Base-by-base conservation (phyloP, 2,113 vertebrate species). In the Anguilla japonica region DNA sequence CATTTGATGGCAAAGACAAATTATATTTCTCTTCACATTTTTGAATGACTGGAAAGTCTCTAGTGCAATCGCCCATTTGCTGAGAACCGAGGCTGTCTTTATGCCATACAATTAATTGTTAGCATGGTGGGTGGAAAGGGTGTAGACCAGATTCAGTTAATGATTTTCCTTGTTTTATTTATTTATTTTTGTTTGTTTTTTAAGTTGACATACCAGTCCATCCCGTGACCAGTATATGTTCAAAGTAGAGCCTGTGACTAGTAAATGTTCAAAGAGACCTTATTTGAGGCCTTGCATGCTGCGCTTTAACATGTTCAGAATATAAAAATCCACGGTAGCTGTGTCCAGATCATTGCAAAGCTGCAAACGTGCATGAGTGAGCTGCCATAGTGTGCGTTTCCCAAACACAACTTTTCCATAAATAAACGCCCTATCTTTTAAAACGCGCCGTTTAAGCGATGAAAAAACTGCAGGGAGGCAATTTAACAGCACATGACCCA, bases 401-500 rank as follows among this genome's bases (percentile, higher is more conserved):
- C 90, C 91, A 93, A 94, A 92, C 90, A 90, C 84, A 89, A 90
- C 93, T 92, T 87, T 91, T 92, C 91, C 90, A 86, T 83, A 87
- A 85, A 86, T 87, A 91, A 91, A 92, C 91, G 92, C 89, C 87
- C 67, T 91, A 91, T 93, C 88, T 91, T 92, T 94, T 91, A 89
- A 92, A 89, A 88, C 82, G 83, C 90, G 87, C 89, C 90, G 89
- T 91, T 87, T 93, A 93, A 93, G 91, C 93, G 93, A 94, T 92
- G 92, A 93, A 91, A 91, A 92, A 91, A 15, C 89, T 84, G 92
- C 90, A 87, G 90, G 81, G 90, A 90, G 92, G 91, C 92, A 60
- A 67, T 95, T 94, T 94, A 93, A 91, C 91, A 87, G 89, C 91
- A 92, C 91, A 89, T 92, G 93, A 93, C 94, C 94, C 85, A 88